A percentile compares a stretch with the other conserved stretches of the same genome.
Evolutionary conservation across 2,888 invertebrate genomes (phyloP).

Genomic region (Dryobota labecula): DNA sequence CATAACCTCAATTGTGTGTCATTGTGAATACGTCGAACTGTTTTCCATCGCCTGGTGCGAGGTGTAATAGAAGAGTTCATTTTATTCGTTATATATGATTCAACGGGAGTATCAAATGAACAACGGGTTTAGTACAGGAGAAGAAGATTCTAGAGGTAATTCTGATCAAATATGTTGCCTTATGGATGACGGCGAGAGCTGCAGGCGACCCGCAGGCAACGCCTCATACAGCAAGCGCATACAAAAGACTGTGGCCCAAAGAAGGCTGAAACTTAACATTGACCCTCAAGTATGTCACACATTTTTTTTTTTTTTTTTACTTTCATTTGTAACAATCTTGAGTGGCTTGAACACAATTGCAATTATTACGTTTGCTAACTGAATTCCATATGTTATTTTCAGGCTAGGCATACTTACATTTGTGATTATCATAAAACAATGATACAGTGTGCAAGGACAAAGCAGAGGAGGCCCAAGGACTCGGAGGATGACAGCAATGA

Average conservation of each 20-base stretch:
- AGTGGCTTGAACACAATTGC: conserved; percentile 19
- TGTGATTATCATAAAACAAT: conserved; percentile 99
- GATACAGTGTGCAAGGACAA: conserved; percentile 98
- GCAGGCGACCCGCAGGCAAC: conserved; percentile 96
- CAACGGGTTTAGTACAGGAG: conserved; percentile 98
- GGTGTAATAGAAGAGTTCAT: conserved; percentile 78
- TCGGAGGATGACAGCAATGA: conserved; percentile 98
- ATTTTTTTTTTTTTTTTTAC: conserved; percentile 47
- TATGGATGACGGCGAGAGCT: conserved; percentile 96
- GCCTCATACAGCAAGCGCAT: conserved; percentile 99
- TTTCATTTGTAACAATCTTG: conserved; percentile 28
- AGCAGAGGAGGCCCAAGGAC: conserved; percentile 96
- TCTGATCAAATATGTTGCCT: conserved; percentile 98
- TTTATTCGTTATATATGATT: conserved; percentile 89
- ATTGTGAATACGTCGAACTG: conserved; percentile 86
- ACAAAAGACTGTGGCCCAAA: conserved; percentile 98
- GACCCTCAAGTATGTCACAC: conserved; percentile 91
- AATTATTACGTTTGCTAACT: conserved; percentile 38
- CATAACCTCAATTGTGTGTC: conserved; percentile 85
- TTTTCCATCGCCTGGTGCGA: conserved; percentile 80
- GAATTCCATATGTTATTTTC: conserved; percentile 67
- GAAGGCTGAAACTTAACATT: conserved; percentile 96
- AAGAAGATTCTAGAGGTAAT: conserved; percentile 97
- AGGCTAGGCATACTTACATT: conserved; percentile 98
- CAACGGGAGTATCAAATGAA: conserved; percentile 91